phyloP scores from a whole-genome alignment of 1,140 invertebrate species.

The Periplaneta americana region DNA sequence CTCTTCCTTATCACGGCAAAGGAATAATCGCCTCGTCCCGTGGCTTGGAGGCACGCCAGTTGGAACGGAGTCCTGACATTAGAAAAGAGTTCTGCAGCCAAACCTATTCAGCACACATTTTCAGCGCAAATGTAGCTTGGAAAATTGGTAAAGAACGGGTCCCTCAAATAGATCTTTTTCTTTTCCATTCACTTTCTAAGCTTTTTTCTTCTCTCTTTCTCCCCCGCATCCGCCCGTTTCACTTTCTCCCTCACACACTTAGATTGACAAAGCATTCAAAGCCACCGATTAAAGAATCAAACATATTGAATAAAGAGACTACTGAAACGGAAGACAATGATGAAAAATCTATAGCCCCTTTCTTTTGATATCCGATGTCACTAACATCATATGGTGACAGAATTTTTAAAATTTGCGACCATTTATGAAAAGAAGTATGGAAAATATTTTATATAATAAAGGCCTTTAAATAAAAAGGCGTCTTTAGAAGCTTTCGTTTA shows the following conservation, averaged over 20 bases:
- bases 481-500: background rate
- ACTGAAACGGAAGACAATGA: background rate
- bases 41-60: constrained; percentile 8
- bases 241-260: background rate
- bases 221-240: background rate
- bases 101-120: constrained; percentile 16
- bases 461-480: background rate
- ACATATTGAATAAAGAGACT: constrained; percentile 8
- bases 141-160: constrained; percentile 16
- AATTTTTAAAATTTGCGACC: background rate
- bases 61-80: constrained; percentile 3
- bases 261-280: background rate
- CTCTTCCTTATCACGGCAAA: background rate
- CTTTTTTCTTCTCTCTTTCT: background rate
- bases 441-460: background rate
- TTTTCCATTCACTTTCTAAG: background rate
- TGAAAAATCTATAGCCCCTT: background rate
- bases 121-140: constrained; percentile 16
- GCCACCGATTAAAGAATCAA: constrained; percentile 13
- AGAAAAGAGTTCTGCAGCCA: constrained; percentile 9
- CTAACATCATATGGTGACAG: background rate
- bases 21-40: background rate
- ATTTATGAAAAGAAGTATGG: background rate
- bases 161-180: background rate
- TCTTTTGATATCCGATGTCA: background rate